phyloP scores from a whole-genome alignment of 2,888 invertebrate species.

The Macrophya annulata region DNA sequence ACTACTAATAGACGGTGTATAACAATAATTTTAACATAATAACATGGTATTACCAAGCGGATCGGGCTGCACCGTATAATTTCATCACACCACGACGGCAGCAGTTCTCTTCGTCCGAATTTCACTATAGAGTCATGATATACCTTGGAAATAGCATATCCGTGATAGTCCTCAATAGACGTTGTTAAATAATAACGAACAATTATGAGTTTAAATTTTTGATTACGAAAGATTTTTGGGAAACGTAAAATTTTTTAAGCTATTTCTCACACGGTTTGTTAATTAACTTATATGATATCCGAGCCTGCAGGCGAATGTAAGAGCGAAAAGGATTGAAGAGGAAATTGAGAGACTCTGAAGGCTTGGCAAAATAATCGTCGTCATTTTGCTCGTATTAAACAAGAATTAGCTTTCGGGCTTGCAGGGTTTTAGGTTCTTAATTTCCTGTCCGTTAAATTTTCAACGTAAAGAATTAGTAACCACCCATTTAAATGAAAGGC shows the following conservation, averaged over 20 bases:
- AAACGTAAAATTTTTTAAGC: background rate
- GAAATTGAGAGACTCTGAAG: constrained; percentile 24
- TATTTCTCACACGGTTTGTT: background rate
- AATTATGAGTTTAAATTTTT: background rate
- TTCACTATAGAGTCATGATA: background rate
- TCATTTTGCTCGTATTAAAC: background rate
- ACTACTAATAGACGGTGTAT: constrained; percentile 66
- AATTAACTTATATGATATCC: background rate
- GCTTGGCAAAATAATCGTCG: background rate
- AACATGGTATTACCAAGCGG: constrained; percentile 72
- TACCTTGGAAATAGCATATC: background rate
- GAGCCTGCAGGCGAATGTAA: background rate
- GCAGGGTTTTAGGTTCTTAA: background rate
- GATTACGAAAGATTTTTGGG: background rate
- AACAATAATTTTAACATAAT: constrained; percentile 75
- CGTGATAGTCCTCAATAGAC: background rate
- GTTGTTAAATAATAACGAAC: background rate
- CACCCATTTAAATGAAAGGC: background rate
- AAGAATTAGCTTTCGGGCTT: constrained; percentile 18
- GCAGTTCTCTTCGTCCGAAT: constrained; percentile 32
- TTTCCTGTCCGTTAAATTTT: constrained; percentile 25
- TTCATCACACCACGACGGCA: constrained; percentile 68
- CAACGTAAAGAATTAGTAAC: background rate
- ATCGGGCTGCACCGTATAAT: constrained; percentile 71
- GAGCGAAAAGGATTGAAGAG: background rate